These are phyloP conservation scores for Scartelaos histophorus DNA, from an alignment of 2,113 vertebrate species.

Conservation along the genomic window DNA sequence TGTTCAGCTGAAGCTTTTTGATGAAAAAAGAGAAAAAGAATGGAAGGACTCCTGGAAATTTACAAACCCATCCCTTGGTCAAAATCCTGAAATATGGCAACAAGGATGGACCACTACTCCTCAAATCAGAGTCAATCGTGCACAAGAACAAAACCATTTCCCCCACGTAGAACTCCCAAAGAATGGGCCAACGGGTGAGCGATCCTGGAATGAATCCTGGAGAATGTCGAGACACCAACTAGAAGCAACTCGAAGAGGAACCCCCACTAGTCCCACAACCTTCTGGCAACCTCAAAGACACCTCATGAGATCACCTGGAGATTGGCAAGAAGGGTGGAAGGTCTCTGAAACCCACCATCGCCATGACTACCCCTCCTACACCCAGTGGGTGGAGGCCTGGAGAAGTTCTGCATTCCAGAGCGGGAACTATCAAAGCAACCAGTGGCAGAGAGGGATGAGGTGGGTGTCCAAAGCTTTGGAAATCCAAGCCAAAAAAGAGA, in stretches of 20 bases:
- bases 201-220: slow-evolving; percentile 57
- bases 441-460: neutral
- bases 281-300: slow-evolving; percentile 1
- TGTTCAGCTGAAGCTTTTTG: slow-evolving; percentile 17
- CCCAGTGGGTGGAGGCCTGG: slow-evolving; percentile 60
- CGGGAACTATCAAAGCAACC: neutral
- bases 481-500: slow-evolving; percentile 27
- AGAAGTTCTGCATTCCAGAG: slow-evolving; percentile 27
- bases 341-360: slow-evolving; percentile 42
- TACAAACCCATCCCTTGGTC: slow-evolving; percentile 25
- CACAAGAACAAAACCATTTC: slow-evolving; percentile 26
- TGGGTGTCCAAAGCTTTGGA: slow-evolving; percentile 28
- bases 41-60: slow-evolving; percentile 58
- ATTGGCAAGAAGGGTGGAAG: slow-evolving; percentile 62
- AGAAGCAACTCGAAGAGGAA: slow-evolving; percentile 8
- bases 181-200: slow-evolving; percentile 38
- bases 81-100: slow-evolving; percentile 52
- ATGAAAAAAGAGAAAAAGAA: slow-evolving; percentile 23
- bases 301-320: slow-evolving; percentile 1
- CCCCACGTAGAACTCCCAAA: slow-evolving; percentile 12
- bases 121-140: slow-evolving; percentile 13
- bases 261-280: neutral
- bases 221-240: slow-evolving; percentile 38
- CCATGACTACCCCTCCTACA: slow-evolving; percentile 52
- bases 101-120: slow-evolving; percentile 47